Base-by-base conservation (phyloP, 2,797 vertebrate genomes). In the Rhinichthys osculus region DNA sequence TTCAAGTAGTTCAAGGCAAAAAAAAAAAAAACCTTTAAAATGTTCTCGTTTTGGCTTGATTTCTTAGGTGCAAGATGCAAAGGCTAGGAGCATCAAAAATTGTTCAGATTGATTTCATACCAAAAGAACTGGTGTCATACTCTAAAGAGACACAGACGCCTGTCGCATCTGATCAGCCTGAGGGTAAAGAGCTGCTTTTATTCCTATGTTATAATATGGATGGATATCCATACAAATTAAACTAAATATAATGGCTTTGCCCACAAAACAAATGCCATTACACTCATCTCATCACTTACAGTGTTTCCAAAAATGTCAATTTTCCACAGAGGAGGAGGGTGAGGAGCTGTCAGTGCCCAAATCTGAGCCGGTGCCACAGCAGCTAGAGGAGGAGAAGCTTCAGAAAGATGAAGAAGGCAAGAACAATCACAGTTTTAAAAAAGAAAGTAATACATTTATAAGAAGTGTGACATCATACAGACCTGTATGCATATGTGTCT, bases 141-240 rank as follows among this genome's bases (percentile, higher is more conserved):
- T 95, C 92, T 88, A 97, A 97, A 92, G 96, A 97, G 91, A 97
- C 97, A 0, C 97, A 97, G 91, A 97, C 96, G 0, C 96, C 97
- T 77, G 91, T 95, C 83, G 93, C 94, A 3, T 93, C 95, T 0
- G 95, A 96, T 90, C 95, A 95, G 1, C 94, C 95, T 42, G 96
- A 96, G 96, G 97, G 97, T 97, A 93, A 94, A 50, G 42, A 77
- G 35, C 33, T 66, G 38, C 13, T 11, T 64, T 62, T 66, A 79
- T 59, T n/a, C n/a, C 21, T 23, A 8, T 4, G 8, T n/a, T 38
- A 57, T 38, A 59, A 40, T 30, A 27, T 8, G 35, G 10, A 27
- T 13, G 33, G 44, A 30, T 67, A 76, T 54, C n/a, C 30, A 21
- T 23, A 47, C 27, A 79, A 30, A 62, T 73, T 5, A 62, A 72